Percentiles rank a stretch among this genome's conserved stretches.
These are phyloP conservation scores for Halcyon malimbica DNA, from an alignment of 2,113 vertebrate genomes.

Conservation along the genomic window DNA sequence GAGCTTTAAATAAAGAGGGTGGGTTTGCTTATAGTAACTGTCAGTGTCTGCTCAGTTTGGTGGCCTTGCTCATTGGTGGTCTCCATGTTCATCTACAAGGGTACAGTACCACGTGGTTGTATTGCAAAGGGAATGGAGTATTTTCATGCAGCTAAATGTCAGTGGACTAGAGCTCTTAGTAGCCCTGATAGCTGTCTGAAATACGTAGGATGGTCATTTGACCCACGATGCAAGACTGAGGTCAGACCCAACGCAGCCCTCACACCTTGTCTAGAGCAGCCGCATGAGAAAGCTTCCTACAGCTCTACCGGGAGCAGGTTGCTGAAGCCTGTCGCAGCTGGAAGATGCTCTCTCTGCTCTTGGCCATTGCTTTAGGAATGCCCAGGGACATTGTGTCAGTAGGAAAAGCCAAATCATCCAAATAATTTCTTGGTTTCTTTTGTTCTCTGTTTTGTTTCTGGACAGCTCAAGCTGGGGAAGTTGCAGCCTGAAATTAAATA, in stretches of 20 bases:
- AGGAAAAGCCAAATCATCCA: background rate
- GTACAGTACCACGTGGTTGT: rapidly evolving
- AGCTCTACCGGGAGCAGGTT: background rate
- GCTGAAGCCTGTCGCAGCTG: background rate
- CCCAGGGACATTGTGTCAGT: background rate
- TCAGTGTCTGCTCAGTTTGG: background rate
- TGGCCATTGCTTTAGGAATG: background rate
- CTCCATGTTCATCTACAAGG: rapidly evolving
- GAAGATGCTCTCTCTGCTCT: background rate
- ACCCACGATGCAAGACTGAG: background rate
- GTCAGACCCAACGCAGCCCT: background rate
- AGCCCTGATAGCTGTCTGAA: background rate
- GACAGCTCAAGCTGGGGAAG: background rate
- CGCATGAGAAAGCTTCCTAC: rapidly evolving
- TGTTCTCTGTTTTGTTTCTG: constrained; percentile 10
- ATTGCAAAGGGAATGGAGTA: rapidly evolving
- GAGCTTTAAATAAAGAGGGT: background rate
- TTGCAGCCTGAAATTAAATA: constrained; percentile 1
- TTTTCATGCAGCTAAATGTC: background rate
- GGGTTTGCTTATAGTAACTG: background rate
- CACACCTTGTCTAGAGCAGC: too few species aligned
- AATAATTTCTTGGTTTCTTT: background rate
- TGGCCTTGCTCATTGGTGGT: background rate
- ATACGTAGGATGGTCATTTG: too few species aligned
- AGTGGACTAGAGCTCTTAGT: background rate